Base-by-base conservation (phyloP, 1,140 invertebrate genomes). In the Drosophila ogumai region DNA sequence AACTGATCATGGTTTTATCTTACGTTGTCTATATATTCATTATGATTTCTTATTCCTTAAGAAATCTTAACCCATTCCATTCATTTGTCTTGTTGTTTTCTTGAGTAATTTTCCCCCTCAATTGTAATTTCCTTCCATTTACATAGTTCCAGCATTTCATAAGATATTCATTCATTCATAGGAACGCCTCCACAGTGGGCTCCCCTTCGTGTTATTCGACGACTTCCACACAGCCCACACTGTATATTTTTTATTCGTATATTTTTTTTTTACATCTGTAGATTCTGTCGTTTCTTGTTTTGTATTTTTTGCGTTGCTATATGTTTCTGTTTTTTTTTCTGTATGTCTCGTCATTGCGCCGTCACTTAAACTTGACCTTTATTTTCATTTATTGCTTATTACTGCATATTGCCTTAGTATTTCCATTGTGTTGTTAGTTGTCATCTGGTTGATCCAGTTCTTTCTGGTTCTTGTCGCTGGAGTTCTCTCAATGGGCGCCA, bases 311-410 rank as follows among this genome's bases (percentile, higher is more conserved):
- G 49, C 25, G 17, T 55, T 46, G 46, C 34, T 55, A n/a, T 46
- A 17, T 47, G 25, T 50, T 10, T 74, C 25, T 49, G 25, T 49
- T 49, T 61, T 17, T 59, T 67, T 36, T 47, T 41, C 59, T 40
- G 22, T 38, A 40, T n/a, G 36, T 41, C 63, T 63, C 73, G 47
- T 68, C 80, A 74, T 59, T 34, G 52, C 56, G 60, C 50, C 46
- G 49, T 82, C 84, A 80, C 84, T 87, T 87, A 80, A 87, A 82
- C 84, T 87, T 87, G 84, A 87, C 84, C 84, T 87, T 82, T 87
- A 88, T 88, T 71, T 87, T 40, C 84, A 66, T 84, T 77, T 88
- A 79, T 84, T 84, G 68, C 76, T 87, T 80, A 80, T 87, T 87
- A 80, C 65, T 88, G 72, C 71, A 87, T 40, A 75, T 67, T 75